Percentiles rank a stretch among this genome's conserved stretches.
These are phyloP conservation scores for Lates japonicus DNA, from an alignment of 2,797 vertebrate genomes.

Conservation along the genomic window DNA sequence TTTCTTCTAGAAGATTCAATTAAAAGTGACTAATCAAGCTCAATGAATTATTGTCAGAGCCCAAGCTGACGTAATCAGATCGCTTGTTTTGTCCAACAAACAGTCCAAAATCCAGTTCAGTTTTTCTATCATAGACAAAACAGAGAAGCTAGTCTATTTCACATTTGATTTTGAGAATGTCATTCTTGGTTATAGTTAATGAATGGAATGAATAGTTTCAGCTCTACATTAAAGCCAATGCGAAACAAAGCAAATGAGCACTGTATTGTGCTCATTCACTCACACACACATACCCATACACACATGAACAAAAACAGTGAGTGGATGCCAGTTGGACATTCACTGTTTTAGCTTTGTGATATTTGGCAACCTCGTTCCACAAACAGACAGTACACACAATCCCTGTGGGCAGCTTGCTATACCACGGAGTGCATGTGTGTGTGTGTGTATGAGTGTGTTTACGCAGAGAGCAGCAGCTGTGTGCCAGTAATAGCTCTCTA, in stretches of 20 bases:
- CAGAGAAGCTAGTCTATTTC: not conserved
- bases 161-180: not conserved
- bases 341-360: slow-evolving; percentile 71
- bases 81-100: not conserved
- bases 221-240: not conserved
- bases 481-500: slow-evolving; percentile 85
- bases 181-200: not conserved
- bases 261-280: slow-evolving; percentile 27
- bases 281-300: slow-evolving; percentile 60
- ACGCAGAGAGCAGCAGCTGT: slow-evolving; percentile 80
- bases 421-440: slow-evolving; percentile 62
- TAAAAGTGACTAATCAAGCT: not conserved
- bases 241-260: slow-evolving; percentile 9
- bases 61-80: not conserved
- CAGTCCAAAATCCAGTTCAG: not conserved
- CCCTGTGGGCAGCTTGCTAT: slow-evolving; percentile 75
- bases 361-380: slow-evolving; percentile 79
- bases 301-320: slow-evolving; percentile 49
- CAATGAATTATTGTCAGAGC: not conserved
- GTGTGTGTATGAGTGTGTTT: slow-evolving; percentile 74
- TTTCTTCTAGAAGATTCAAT: not conserved
- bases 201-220: not conserved
- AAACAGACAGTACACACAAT: slow-evolving; percentile 78
- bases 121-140: not conserved
- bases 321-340: slow-evolving; percentile 75